These are phyloP conservation scores for Stomatorhinus walkeri DNA, from an alignment of 2,797 vertebrate species.

Conservation along the genomic window DNA sequence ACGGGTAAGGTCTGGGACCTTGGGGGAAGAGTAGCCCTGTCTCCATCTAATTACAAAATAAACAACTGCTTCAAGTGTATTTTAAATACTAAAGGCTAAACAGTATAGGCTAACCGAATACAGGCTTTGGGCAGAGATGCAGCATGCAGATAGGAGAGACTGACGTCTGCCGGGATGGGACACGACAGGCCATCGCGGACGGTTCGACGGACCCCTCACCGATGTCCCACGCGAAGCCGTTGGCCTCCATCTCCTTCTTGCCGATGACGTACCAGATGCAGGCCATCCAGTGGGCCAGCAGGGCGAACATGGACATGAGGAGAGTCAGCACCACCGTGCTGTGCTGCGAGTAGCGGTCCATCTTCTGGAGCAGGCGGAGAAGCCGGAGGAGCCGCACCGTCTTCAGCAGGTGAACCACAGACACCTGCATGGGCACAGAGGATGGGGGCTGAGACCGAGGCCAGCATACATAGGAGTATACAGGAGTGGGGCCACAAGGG, in stretches of 20 bases:
- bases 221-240: conserved; percentile 85
- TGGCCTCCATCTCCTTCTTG: conserved; percentile 93
- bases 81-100: not conserved
- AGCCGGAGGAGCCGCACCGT: conserved; percentile 87
- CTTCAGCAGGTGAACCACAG: conserved; percentile 91
- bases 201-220: conserved; percentile 60
- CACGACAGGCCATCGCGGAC: not conserved
- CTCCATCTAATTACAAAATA: not conserved
- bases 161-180: not conserved
- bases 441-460: not conserved
- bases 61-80: not conserved
- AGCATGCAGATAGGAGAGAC: not conserved
- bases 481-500: not conserved
- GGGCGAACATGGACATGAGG: conserved; percentile 96
- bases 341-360: conserved; percentile 96
- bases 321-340: conserved; percentile 91
- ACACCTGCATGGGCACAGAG: conserved; percentile 63
- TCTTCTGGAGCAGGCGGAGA: conserved; percentile 87
- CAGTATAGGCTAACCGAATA: not conserved
- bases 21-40: not conserved
- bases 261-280: conserved; percentile 99
- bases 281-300: conserved; percentile 98
- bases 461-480: not conserved
- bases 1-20: not conserved
- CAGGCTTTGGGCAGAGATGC: not conserved